Evolutionary conservation across 2,888 invertebrate genomes (phyloP), one percentile per base, ranked within the genome.

Genomic region (Hypselothyrea guttata): DNA sequence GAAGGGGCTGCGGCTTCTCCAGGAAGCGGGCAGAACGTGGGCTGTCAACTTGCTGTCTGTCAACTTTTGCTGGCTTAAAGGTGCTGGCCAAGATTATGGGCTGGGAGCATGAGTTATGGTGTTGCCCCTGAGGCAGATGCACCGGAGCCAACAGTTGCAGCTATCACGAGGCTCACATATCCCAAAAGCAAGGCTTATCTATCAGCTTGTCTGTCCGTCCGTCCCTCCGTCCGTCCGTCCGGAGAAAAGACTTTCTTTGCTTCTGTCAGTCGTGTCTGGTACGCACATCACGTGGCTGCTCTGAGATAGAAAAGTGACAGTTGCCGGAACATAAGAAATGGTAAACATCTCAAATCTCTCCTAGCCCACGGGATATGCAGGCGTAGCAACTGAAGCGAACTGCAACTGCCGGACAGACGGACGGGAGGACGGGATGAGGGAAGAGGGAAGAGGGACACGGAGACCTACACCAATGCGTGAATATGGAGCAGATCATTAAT

Each of bases 401-500:
- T 22, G 53, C 34, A 13, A 33, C 11, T 46, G 16, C 48, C 47
- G 11, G 44, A 45, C 48, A 49, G 33, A 53, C 13, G 27, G n/a
- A 41, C 18, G 9, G 33, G 11, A n/a, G 7, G 35, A 47, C 33
- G 11, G 27, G n/a, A n/a, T n/a, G n/a, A n/a, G n/a, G 5, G 13
- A 47, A 34, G 4, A 35, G 8, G 22, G 5, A 2, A n/a, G 38
- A 7, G 42, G 11, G 41, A 13, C 35, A 9, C 33, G n/a, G 28
- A 11, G 41, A 88, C 87, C 87, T 87, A 87, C 87, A 87, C 84
- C 87, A 86, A 86, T 81, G 87, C 79, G 77, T 75, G 57, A 84
- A 88, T 87, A 74, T 88, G 84, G 88, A 85, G 87, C 87, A 87
- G 67, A 89, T 89, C 88, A 89, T 89, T 89, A 89, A 89, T 89